Evolutionary conservation across 2,113 vertebrate genomes (phyloP), one percentile per base, ranked within the genome.

Genomic region (Hippocampus barbouri): DNA sequence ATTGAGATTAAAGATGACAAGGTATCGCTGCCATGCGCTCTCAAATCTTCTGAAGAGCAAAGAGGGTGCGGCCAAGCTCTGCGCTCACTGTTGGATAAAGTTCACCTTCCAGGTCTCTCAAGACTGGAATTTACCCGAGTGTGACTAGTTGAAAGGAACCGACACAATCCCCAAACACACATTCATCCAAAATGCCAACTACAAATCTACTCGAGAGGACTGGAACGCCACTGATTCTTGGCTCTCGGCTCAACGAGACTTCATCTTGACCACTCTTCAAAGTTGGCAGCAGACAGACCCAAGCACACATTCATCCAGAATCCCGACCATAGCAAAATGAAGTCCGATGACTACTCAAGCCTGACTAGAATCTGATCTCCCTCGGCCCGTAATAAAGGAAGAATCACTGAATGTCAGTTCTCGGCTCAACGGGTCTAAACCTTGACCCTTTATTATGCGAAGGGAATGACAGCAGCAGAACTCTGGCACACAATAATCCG

Each of bases 1-100:
- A 57, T 71, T 64, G 47, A 47, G 49, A 68, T 79, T 66, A 40
- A 41, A 82, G 59, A 78, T 47, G 66, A 73, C 41, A 56, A 45
- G 54, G 21, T 72, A 56, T 73, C 23, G 6, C 61, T 20, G 57
- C 61, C 10, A 49, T 25, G 8, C 15, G 43, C 64, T 65, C 21
- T 43, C 63, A 23, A 43, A 43, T 43, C 63, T 43, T n/a, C 21
- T 12, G 40, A 65, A 27, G 14, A 66, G n/a, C 64, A 16, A 38
- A 47, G 21, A 30, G 15, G 12, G 12, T 30, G 57, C 25, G 25
- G 57, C 14, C 15, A 7, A n/a, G 6, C 27, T 60, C 15, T 30
- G 56, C 23, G 10, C 56, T 57, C 56, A 14, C 56, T 25, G n/a
- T 25, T 1, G 56, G 56, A 27, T 25, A 8, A 61, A 14, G 25